Conservation (phyloP, 2,113 vertebrate genomes). For the Silurus glanis region DNA sequence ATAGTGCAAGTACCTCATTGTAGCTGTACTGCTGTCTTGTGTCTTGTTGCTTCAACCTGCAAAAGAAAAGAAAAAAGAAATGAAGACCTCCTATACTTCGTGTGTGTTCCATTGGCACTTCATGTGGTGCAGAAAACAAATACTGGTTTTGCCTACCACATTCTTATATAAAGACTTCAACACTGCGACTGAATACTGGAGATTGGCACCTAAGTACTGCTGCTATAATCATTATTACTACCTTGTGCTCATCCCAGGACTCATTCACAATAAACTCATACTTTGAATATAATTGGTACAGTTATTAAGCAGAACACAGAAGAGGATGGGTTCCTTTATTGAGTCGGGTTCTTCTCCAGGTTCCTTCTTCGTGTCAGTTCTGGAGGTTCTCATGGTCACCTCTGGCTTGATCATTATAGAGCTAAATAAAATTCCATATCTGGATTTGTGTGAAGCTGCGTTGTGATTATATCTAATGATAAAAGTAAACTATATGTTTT, state of each 20-base stretch:
- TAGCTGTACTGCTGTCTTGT: slow-evolving; percentile 79
- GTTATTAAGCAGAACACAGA: background rate
- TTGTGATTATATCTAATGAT: background rate
- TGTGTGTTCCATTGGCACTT: background rate
- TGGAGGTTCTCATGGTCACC: background rate
- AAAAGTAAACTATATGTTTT: background rate
- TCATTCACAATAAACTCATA: background rate
- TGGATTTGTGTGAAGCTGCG: background rate
- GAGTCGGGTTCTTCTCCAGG: background rate
- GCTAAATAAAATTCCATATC: background rate
- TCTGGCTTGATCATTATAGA: background rate
- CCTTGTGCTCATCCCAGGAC: background rate
- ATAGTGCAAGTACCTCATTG: slow-evolving; percentile 72
- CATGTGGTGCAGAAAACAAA: background rate
- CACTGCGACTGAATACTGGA: too few relatives aligned
- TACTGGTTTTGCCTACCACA: background rate
- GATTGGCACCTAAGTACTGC: background rate
- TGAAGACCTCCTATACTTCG: slow-evolving; percentile 18
- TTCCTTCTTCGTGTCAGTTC: background rate
- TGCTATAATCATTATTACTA: too few relatives aligned
- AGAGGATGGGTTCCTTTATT: background rate
- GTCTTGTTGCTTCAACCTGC: slow-evolving; percentile 79
- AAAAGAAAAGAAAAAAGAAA: background rate
- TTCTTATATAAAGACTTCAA: background rate
- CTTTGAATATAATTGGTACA: background rate